A percentile compares a stretch with the other conserved stretches of the same genome.
These are phyloP conservation scores for Hirtodrosophila trivittata DNA, from an alignment of 2,888 invertebrate species.

Conservation along the genomic window DNA sequence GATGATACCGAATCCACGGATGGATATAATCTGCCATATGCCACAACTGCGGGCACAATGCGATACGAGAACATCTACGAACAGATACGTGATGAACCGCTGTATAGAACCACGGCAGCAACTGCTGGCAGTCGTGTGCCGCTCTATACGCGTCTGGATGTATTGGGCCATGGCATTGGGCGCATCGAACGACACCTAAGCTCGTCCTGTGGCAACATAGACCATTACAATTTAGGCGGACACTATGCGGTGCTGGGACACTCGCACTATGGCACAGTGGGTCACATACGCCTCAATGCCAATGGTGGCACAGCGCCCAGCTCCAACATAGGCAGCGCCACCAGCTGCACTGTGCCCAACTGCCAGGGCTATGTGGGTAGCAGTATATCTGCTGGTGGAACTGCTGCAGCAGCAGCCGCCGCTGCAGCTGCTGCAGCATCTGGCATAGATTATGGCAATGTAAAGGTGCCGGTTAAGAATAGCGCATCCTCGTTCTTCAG, in stretches of 20 bases:
- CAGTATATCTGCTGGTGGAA: constrained; percentile 3
- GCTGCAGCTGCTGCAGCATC: constrained; percentile 34
- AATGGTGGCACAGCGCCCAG: constrained; percentile 54
- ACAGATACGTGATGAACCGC: constrained; percentile 85
- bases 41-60: constrained; percentile 67
- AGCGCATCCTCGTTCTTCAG: constrained; percentile 84
- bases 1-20: constrained; percentile 84
- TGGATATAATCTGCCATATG: constrained; percentile 82
- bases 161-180: constrained; percentile 85
- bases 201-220: constrained; percentile 88
- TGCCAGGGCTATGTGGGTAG: constrained; percentile 63
- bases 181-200: constrained; percentile 87
- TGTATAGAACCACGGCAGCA: constrained; percentile 78
- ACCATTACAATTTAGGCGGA: constrained; percentile 84
- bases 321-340: constrained; percentile 11
- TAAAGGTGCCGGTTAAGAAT: constrained; percentile 80
- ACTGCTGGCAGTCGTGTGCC: constrained; percentile 65
- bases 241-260: constrained; percentile 84
- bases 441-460: constrained; percentile 53
- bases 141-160: constrained; percentile 85
- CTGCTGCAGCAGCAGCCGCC: constrained; percentile 13
- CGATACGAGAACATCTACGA: constrained; percentile 85
- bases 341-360: constrained; percentile 57
- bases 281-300: constrained; percentile 83
- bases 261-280: constrained; percentile 84